Percentiles rank a stretch among this genome's conserved stretches.
These are phyloP conservation scores for Calameuta pallipes DNA, from an alignment of 2,888 invertebrate genomes.

Conservation along the genomic window DNA sequence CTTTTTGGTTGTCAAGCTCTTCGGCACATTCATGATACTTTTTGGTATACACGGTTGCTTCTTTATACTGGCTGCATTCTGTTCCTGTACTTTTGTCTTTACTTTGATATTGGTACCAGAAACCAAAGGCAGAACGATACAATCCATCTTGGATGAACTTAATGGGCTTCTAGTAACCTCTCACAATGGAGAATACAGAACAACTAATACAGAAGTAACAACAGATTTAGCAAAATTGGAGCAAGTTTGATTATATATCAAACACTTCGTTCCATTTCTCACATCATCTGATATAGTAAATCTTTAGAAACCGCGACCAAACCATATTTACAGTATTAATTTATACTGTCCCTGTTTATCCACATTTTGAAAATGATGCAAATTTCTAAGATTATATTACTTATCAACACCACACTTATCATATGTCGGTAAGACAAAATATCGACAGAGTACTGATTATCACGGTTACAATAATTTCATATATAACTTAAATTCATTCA, in stretches of 20 bases:
- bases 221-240: conserved; percentile 7
- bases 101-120: conserved; percentile 51
- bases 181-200: conserved; percentile 25
- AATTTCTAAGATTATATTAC: background rate
- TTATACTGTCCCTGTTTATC: background rate
- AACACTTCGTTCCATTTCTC: background rate
- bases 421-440: background rate
- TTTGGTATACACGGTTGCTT: conserved; percentile 57
- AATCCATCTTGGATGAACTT: conserved; percentile 54
- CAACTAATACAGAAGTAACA: conserved; percentile 25
- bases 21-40: conserved; percentile 38
- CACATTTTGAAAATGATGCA: background rate
- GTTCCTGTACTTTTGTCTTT: conserved; percentile 45
- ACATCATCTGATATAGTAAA: background rate
- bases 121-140: conserved; percentile 56
- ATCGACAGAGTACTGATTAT: background rate
- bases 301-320: background rate
- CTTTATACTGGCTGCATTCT: conserved; percentile 47
- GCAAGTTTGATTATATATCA: background rate
- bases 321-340: background rate
- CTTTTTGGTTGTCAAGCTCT: conserved; percentile 53
- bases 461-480: background rate
- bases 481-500: background rate
- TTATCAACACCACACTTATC: background rate
- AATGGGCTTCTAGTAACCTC: conserved; percentile 36